These are phyloP conservation scores for Oncorhynchus kisutch DNA, from an alignment of 2,113 vertebrate species.

Conservation along the genomic window DNA sequence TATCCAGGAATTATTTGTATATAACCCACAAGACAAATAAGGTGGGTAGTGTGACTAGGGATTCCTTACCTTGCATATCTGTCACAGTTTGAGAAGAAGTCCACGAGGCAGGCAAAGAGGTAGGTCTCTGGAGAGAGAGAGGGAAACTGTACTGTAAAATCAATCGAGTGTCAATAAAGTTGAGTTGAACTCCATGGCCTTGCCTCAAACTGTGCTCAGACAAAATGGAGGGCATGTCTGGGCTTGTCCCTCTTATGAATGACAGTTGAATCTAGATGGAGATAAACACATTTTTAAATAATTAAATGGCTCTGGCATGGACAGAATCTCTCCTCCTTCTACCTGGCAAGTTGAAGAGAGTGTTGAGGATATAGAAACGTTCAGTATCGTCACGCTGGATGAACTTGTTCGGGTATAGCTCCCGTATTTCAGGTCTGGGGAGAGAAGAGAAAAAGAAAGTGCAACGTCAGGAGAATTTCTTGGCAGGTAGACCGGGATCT, in stretches of 20 bases:
- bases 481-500: background rate
- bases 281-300: too few species aligned
- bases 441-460: background rate
- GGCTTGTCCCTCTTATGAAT: too few species aligned
- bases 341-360: conserved; percentile 96
- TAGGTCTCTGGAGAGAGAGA: conserved; percentile 85
- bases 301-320: too few species aligned
- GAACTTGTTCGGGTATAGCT: conserved; percentile 98
- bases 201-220: background rate
- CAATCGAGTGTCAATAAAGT: too few species aligned
- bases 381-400: conserved; percentile 99
- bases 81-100: conserved; percentile 98
- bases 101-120: conserved; percentile 93
- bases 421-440: conserved; percentile 93
- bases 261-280: too few species aligned
- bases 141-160: background rate
- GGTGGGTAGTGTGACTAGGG: conserved; percentile 22
- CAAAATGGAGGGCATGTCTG: too few species aligned
- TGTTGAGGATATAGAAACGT: conserved; percentile 98
- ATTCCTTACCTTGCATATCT: conserved; percentile 88
- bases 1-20: background rate
- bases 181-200: background rate
- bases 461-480: background rate
- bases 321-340: background rate
- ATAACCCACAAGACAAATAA: background rate